Base-by-base conservation (phyloP, 2,797 vertebrate species). In the Pelodytes ibericus region DNA sequence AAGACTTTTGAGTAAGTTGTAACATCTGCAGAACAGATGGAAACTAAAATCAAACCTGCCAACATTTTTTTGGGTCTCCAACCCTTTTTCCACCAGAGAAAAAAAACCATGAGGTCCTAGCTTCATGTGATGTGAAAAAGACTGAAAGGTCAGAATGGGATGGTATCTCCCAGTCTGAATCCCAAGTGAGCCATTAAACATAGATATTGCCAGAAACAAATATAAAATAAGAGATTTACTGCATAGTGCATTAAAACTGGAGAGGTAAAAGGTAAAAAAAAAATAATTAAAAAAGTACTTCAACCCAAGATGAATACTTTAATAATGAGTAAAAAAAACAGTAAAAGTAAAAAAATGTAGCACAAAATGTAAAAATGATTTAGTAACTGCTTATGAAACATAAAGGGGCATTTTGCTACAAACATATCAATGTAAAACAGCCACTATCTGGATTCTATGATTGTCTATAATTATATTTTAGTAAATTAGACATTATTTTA, bases 1-100 rank as follows among this genome's bases (percentile, higher is more conserved):
- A 29, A 58, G 56, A 61, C 57, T 71, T 88, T 82, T 84, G 79
- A 82, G 70, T 88, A 82, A 73, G 78, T 86, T 88, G 74, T 83
- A 91, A 89, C 89, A 91, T 88, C 90, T 92, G 90, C 81, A 71
- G 77, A 90, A 84, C 91, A 93, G 86, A 91, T 91, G 89, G 86
- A 82, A 81, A 71, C 78, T 81, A 65, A 83, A n/a, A 39, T 77
- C 71, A 85, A 77, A 83, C 83, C 81, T 86, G 87, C 88, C 90
- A 90, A 88, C 87, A 87, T 80, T 77, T 58, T n/a, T 58, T 66
- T 86, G 75, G 75, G 63, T 81, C 80, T 88, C 78, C 84, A 85
- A 88, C 84, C 88, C 83, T 84, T 89, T 89, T 89, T 90, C 85
- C 81, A 90, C 85, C 76, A 81, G 85, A 84, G 75, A 82, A 69